Conservation (phyloP, 53 echinoderm and acorn worm genomes). For the Echinarachnius parma region DNA sequence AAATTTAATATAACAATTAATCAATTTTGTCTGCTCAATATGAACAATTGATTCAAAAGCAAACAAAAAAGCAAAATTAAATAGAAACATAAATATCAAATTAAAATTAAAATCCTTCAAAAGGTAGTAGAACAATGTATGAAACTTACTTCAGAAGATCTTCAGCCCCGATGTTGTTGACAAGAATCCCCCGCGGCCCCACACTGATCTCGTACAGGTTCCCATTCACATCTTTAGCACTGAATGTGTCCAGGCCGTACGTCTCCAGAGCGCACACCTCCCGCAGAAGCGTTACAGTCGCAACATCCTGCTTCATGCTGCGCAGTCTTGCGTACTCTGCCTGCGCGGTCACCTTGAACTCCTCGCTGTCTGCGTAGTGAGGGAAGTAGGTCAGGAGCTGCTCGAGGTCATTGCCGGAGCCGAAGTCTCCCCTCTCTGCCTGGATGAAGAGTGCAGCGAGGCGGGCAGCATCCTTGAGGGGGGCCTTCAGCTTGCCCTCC, state of each 20-base stretch:
- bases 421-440: constrained; percentile 85
- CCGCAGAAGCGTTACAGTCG: constrained; percentile 68
- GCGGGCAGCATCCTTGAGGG: constrained; percentile 66
- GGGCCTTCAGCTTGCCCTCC: constrained; percentile 60
- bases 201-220: constrained; percentile 62
- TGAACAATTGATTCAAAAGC: no score
- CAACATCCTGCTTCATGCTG: constrained; percentile 70
- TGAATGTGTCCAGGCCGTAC: constrained; percentile 77
- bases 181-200: constrained; percentile 67
- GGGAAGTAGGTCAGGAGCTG: constrained; percentile 47
- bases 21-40: no score
- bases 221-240: constrained; percentile 49
- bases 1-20: no score
- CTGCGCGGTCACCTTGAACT: constrained; percentile 65
- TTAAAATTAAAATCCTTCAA: not conserved
- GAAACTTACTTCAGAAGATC: constrained; percentile 71
- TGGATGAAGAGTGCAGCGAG: constrained; percentile 78
- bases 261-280: constrained; percentile 66
- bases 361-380: constrained; percentile 44
- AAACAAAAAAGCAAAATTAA: no score
- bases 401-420: constrained; percentile 36
- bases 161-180: constrained; percentile 47
- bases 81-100: no score
- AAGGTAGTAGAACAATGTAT: not conserved
- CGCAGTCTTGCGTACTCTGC: constrained; percentile 77